A percentile compares a stretch with the other conserved stretches of the same genome.
Evolutionary conservation across 1,140 invertebrate species (phyloP).

Genomic region (Pseudoatta argentina): DNA sequence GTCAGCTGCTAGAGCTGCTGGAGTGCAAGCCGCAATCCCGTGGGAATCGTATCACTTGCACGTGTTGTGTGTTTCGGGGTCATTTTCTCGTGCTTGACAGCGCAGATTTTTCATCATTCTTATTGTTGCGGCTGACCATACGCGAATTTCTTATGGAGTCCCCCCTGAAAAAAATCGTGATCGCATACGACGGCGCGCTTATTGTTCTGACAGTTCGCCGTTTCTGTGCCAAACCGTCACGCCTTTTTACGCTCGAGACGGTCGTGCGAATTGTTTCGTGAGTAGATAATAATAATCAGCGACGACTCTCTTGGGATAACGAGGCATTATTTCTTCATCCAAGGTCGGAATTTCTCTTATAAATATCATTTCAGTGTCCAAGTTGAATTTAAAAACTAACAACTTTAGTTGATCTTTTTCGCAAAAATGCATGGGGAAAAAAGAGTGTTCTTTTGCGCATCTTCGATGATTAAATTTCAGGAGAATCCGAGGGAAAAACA

Average conservation of each 20-base stretch:
- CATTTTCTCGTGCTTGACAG: constrained; percentile 3
- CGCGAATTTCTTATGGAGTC: neutral
- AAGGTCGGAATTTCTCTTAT: neutral
- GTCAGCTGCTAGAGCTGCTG: neutral
- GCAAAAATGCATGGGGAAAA: neutral
- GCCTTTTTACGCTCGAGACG: neutral
- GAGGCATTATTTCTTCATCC: neutral
- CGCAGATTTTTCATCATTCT: constrained; percentile 9
- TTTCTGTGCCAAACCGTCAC: constrained; percentile 23
- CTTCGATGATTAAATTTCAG: constrained; percentile 12
- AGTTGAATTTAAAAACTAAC: neutral
- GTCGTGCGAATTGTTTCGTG: constrained; percentile 23
- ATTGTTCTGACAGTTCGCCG: constrained; percentile 12
- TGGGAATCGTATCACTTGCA: constrained; percentile 22
- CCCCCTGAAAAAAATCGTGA: constrained; percentile 11
- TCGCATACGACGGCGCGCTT: neutral
- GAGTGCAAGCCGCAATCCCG: constrained; percentile 31
- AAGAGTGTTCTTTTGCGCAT: neutral
- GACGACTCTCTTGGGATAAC: neutral
- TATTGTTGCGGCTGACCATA: constrained; percentile 20
- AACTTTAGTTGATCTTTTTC: neutral
- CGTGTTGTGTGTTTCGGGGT: neutral
- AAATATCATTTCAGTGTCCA: neutral
- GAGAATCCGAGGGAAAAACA: no score
- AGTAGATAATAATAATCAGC: neutral